Conservation (phyloP, 2,113 vertebrate species). For the Callocephalon fimbriatum region DNA sequence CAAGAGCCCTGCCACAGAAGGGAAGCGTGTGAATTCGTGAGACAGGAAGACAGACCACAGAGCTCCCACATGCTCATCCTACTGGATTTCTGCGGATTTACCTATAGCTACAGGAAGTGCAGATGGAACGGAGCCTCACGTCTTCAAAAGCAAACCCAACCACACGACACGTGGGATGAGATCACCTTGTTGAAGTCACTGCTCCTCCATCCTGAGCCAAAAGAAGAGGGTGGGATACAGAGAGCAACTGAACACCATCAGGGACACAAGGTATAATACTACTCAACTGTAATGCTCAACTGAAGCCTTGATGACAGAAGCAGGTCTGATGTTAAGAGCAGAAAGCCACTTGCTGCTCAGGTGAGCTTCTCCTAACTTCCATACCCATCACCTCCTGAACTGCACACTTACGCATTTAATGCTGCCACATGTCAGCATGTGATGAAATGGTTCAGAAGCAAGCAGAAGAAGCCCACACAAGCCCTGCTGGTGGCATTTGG, state of each 20-base stretch:
- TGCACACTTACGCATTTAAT: background rate
- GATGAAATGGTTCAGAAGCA: background rate
- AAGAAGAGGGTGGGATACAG: background rate
- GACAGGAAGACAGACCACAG: background rate
- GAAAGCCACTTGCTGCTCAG: background rate
- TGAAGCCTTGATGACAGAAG: background rate
- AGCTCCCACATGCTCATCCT: background rate
- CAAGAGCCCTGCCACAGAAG: background rate
- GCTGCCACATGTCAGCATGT: background rate
- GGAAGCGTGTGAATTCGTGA: fast-evolving
- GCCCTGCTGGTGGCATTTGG: background rate
- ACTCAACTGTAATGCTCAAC: background rate
- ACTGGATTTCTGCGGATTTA: background rate
- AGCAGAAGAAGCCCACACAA: background rate
- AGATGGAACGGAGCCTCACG: background rate
- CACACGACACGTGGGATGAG: background rate
- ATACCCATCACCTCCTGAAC: background rate
- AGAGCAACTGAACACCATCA: background rate
- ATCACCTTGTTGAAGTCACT: background rate
- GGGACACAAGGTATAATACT: background rate
- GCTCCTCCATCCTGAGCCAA: background rate
- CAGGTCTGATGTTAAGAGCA: background rate
- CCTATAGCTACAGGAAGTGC: background rate
- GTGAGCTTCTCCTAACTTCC: background rate
- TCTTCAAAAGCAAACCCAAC: background rate